These are phyloP conservation scores for Athalia circularis DNA, from an alignment of 2,888 invertebrate species.

Conservation along the genomic window DNA sequence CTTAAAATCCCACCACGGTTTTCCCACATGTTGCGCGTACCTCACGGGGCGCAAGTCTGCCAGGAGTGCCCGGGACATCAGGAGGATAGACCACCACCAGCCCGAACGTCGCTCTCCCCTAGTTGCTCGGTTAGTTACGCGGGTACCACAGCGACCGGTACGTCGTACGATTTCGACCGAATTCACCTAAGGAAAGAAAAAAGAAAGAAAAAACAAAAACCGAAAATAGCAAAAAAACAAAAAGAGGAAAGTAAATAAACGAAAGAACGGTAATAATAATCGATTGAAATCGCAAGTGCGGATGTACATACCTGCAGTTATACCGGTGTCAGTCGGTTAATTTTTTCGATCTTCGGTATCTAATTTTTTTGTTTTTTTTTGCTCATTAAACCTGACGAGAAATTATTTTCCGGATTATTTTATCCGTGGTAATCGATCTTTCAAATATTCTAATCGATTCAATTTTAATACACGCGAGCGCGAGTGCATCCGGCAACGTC, in stretches of 20 bases:
- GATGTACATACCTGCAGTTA: too few species aligned
- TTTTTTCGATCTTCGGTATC: too few species aligned
- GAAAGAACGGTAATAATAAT: neutral
- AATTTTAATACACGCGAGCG: too few species aligned
- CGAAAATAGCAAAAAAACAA: neutral
- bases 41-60: conserved; percentile 71
- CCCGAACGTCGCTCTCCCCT: conserved; percentile 59
- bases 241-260: neutral
- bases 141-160: conserved; percentile 62
- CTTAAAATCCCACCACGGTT: conserved; percentile 27
- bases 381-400: too few species aligned
- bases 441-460: too few species aligned
- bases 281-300: neutral
- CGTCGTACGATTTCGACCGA: conserved; percentile 46
- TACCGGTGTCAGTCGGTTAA: too few species aligned
- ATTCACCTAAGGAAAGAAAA: neutral
- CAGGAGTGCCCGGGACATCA: conserved; percentile 71
- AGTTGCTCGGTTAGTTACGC: conserved; percentile 66
- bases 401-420: too few species aligned
- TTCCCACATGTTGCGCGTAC: conserved; percentile 68
- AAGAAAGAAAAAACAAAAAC: neutral
- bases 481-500: too few species aligned
- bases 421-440: too few species aligned
- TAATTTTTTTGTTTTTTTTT: too few species aligned
- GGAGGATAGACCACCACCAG: conserved; percentile 61